Percentiles rank a stretch among this genome's conserved stretches.
Conservation (phyloP, 2,113 vertebrate species). For the Seriola dumerili region DNA sequence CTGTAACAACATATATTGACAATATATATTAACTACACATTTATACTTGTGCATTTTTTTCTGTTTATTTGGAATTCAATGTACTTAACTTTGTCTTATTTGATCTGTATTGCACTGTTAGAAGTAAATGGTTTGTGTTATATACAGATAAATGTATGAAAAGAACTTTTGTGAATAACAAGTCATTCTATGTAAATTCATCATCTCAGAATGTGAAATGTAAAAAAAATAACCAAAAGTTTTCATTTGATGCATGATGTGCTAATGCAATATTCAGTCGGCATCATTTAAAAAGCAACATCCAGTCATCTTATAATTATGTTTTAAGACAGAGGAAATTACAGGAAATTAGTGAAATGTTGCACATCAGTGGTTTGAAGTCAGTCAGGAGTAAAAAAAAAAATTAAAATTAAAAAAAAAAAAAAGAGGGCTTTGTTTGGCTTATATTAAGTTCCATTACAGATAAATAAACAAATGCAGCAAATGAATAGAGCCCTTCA, state of each 20-base stretch:
- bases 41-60: constrained; percentile 18
- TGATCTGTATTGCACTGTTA: constrained; percentile 42
- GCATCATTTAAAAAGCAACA: background rate
- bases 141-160: constrained; percentile 25
- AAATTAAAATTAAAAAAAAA: background rate
- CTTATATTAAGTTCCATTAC: background rate
- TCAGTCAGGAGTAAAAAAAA: background rate
- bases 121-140: constrained; percentile 20
- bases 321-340: constrained; percentile 2
- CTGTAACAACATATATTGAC: background rate
- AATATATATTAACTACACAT: constrained; percentile 19
- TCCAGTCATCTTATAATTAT: background rate
- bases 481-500: background rate
- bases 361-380: background rate
- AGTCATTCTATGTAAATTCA: constrained; percentile 28
- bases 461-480: background rate
- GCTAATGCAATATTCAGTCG: background rate
- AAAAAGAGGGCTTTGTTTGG: background rate
- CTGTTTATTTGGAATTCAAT: constrained; percentile 17
- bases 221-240: constrained; percentile 29
- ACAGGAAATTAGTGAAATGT: background rate
- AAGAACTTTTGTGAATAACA: constrained; percentile 21
- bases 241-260: constrained; percentile 2
- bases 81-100: constrained; percentile 24
- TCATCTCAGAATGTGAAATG: constrained; percentile 5